Percentiles rank a stretch among this genome's conserved stretches.
These are phyloP conservation scores for Parascotia fuliginaria DNA, from an alignment of 2,888 invertebrate species.

Conservation along the genomic window DNA sequence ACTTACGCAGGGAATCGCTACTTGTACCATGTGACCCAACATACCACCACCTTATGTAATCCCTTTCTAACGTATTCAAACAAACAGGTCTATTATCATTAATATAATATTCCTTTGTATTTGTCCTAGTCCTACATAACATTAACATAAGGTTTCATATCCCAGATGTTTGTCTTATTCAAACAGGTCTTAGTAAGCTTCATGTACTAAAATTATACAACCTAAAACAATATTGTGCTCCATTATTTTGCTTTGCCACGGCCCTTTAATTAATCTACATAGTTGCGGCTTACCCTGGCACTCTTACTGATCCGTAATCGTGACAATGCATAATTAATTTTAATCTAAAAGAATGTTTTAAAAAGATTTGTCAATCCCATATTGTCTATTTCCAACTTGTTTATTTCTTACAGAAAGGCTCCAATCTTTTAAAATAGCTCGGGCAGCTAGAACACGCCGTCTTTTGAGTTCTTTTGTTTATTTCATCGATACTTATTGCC, in stretches of 20 bases:
- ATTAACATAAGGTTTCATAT: neutral
- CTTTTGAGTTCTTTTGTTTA: too few relatives aligned
- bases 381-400: too few relatives aligned
- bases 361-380: neutral
- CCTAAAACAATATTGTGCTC: conserved; percentile 6
- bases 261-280: conserved; percentile 16
- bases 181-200: neutral
- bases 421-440: too few relatives aligned
- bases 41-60: too few relatives aligned
- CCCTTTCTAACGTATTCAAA: too few relatives aligned
- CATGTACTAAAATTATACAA: conserved; percentile 1
- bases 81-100: too few relatives aligned
- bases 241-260: conserved; percentile 5
- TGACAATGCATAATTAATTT: conserved; percentile 16
- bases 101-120: too few relatives aligned
- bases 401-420: too few relatives aligned
- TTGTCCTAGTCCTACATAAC: neutral
- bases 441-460: too few relatives aligned
- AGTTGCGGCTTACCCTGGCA: conserved; percentile 6
- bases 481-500: too few relatives aligned
- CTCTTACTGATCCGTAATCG: conserved; percentile 6
- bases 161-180: neutral
- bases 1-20: too few relatives aligned
- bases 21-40: too few relatives aligned
- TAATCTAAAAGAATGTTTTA: neutral